Conservation (phyloP, 2,888 invertebrate genomes). For the Lasius fuliginosus region DNA sequence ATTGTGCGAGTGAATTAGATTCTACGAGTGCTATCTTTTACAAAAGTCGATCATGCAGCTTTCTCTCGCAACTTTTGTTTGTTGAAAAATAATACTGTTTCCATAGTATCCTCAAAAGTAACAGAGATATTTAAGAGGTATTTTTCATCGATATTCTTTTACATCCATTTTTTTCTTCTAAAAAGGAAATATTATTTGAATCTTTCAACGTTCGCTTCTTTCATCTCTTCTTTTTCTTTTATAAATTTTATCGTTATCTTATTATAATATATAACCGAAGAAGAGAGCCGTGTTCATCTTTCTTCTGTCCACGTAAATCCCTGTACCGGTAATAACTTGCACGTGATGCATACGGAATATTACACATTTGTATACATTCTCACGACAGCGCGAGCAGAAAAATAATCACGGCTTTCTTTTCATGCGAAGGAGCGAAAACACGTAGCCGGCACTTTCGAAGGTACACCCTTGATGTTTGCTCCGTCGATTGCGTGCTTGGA, state of each 20-base stretch:
- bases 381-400: conserved; percentile 47
- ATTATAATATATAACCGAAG: neutral
- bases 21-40: conserved; percentile 37
- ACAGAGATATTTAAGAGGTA: neutral
- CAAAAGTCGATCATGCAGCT: neutral
- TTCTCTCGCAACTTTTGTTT: neutral
- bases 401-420: conserved; percentile 74
- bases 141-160: neutral
- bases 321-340: conserved; percentile 61
- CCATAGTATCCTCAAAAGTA: neutral
- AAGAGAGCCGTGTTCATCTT: neutral
- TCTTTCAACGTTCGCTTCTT: neutral
- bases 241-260: conserved; percentile 1
- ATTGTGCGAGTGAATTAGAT: conserved; percentile 49
- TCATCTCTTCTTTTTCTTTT: too few species aligned
- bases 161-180: neutral
- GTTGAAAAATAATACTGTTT: conserved; percentile 9
- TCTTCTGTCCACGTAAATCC: conserved; percentile 41
- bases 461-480: conserved; percentile 72
- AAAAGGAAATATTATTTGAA: neutral
- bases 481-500: conserved; percentile 72
- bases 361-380: conserved; percentile 42
- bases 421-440: conserved; percentile 60
- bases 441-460: conserved; percentile 45
- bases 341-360: conserved; percentile 54